These are phyloP conservation scores for Nephotettix cincticeps DNA, from an alignment of 1,140 invertebrate species.

Conservation along the genomic window DNA sequence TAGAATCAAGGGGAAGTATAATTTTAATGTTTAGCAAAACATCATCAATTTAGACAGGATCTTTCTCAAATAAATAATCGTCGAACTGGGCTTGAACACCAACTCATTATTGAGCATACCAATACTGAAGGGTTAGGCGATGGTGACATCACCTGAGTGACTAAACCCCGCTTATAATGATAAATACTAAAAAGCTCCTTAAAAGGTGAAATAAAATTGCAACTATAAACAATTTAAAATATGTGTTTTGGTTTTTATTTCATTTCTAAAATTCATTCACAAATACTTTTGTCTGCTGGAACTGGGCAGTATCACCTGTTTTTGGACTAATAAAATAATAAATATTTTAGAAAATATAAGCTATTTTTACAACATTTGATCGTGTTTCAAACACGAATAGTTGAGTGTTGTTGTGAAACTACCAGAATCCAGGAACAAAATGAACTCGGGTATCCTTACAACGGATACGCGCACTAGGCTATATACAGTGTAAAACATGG, in stretches of 20 bases:
- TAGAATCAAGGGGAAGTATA: too few relatives aligned
- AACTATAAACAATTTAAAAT: slow-evolving; percentile 25
- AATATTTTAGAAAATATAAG: slow-evolving; percentile 23
- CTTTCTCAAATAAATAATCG: too few relatives aligned
- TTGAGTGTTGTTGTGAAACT: background rate
- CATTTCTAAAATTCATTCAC: slow-evolving; percentile 38
- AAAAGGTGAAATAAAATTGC: slow-evolving; percentile 15
- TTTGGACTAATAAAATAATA: slow-evolving; percentile 18
- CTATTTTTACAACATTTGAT: slow-evolving; percentile 22
- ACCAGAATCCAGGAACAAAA: slow-evolving; percentile 31
- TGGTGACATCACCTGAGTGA: too few relatives aligned
- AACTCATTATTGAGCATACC: too few relatives aligned
- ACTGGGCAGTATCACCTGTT: slow-evolving; percentile 27
- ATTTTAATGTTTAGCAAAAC: too few relatives aligned
- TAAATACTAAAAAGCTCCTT: too few relatives aligned
- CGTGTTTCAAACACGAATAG: background rate
- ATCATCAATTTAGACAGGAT: too few relatives aligned
- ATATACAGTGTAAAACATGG: slow-evolving; percentile 33
- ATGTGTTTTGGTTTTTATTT: slow-evolving; percentile 38
- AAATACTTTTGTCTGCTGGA: slow-evolving; percentile 31
- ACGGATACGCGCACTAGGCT: slow-evolving; percentile 31
- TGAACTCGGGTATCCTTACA: slow-evolving; percentile 31
- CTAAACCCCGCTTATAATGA: too few relatives aligned
- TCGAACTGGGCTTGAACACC: too few relatives aligned
- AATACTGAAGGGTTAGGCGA: too few relatives aligned